A percentile compares a stretch with the other conserved stretches of the same genome.
These are phyloP conservation scores for Ceryle rudis DNA, from an alignment of 2,797 vertebrate genomes.

Conservation along the genomic window DNA sequence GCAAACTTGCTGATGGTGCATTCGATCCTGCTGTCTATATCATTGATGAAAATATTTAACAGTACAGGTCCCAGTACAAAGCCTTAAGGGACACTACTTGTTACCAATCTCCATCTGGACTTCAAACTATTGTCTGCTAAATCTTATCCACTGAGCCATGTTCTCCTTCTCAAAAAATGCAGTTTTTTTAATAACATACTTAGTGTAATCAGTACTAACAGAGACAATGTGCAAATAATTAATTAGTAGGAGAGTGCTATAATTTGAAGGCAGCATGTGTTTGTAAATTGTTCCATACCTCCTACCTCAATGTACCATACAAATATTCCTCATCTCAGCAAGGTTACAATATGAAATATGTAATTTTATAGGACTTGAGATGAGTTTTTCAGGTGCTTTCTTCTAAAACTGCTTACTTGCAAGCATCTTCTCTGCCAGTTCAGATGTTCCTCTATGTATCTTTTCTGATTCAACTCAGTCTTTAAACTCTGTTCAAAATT, in stretches of 20 bases:
- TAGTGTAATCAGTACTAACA: constrained; percentile 12
- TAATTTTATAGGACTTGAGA: not conserved
- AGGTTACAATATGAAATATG: not conserved
- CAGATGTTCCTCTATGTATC: not conserved
- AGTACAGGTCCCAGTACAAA: no score
- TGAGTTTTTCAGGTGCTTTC: not conserved
- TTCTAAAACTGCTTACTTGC: not conserved
- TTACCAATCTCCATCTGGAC: no score
- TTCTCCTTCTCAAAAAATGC: not conserved
- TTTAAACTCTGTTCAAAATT: not conserved
- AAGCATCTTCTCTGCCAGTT: not conserved
- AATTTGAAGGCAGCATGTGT: constrained; percentile 26
- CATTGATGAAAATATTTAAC: no score
- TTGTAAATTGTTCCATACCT: constrained; percentile 10
- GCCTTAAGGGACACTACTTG: no score
- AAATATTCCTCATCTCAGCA: constrained; percentile 18
- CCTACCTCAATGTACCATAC: not conserved
- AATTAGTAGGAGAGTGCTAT: not conserved
- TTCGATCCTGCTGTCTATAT: no score
- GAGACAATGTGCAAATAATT: constrained; percentile 8
- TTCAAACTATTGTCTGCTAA: no score
- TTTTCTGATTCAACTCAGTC: not conserved
- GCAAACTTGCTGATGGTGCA: no score
- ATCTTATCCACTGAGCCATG: not conserved
- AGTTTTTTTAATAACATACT: not conserved